phyloP scores from a whole-genome alignment of 2,888 invertebrate genomes.

The Apodemia zela region DNA sequence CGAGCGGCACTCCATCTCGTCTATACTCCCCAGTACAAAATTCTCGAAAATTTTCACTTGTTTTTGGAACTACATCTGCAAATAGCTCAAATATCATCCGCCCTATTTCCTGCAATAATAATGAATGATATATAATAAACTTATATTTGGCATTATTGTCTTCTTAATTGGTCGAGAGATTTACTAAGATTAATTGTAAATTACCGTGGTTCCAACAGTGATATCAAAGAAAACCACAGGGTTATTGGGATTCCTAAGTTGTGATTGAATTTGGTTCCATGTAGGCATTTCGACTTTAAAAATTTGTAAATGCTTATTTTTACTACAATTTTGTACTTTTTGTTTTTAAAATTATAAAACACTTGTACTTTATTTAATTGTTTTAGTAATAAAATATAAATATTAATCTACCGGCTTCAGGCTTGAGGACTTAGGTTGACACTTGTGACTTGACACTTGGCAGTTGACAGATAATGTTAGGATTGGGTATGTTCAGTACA shows the following conservation, averaged over 20 bases:
- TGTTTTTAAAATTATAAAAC: neutral
- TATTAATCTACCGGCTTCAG: too few species aligned
- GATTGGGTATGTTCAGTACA: too few species aligned
- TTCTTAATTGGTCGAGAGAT: too few species aligned
- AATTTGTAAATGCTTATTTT: neutral
- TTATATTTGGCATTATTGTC: too few species aligned
- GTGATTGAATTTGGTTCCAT: conserved; percentile 96
- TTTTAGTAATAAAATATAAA: too few species aligned
- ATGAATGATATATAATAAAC: neutral
- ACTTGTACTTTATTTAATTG: too few species aligned
- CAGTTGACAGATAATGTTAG: too few species aligned
- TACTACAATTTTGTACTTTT: neutral
- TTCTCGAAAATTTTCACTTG: conserved; percentile 98
- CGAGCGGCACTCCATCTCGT: conserved; percentile 96
- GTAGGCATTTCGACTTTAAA: conserved; percentile 86
- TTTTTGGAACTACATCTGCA: conserved; percentile 97
- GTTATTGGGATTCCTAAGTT: conserved; percentile 94
- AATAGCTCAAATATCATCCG: conserved; percentile 98
- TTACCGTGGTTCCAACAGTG: conserved; percentile 95
- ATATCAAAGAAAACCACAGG: conserved; percentile 99
- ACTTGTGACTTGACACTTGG: too few species aligned
- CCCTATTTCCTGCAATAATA: conserved; percentile 91
- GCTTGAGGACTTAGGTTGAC: too few species aligned
- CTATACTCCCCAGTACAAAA: conserved; percentile 99
- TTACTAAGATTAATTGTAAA: conserved; percentile 24